Evolutionary conservation across 2,113 vertebrate species (phyloP).

Genomic region (Paralichthys olivaceus): DNA sequence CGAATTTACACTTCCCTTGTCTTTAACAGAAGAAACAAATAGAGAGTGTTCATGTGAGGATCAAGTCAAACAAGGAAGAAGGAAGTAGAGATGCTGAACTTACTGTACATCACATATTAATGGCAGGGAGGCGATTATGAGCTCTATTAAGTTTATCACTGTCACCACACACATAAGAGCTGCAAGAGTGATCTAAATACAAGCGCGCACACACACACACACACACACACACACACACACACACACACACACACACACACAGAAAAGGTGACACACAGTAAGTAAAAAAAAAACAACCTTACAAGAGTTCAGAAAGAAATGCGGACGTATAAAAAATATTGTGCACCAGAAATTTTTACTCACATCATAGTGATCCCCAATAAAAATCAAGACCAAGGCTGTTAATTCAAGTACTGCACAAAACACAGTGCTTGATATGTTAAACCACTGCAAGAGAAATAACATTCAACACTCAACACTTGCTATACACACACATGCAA

Average conservation of each 20-base stretch:
- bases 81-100: neutral
- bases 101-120: constrained; percentile 54
- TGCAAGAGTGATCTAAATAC: constrained; percentile 17
- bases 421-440: neutral
- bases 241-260: no score
- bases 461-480: neutral
- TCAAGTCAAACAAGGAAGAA: neutral
- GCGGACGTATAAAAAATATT: neutral
- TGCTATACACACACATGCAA: no score
- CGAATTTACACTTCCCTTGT: neutral
- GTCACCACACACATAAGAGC: constrained; percentile 11
- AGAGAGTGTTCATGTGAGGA: neutral
- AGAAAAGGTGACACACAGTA: no score
- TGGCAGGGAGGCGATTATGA: neutral
- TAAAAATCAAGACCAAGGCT: accelerated
- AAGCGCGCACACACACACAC: neutral
- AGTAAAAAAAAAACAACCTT: no score
- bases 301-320: neutral
- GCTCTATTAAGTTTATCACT: neutral
- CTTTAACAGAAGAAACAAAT: constrained; percentile 25
- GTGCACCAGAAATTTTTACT: neutral
- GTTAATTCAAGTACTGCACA: neutral
- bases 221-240: no score
- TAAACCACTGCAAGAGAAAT: constrained; percentile 12
- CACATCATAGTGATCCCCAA: neutral